Conservation (phyloP, 53 echinoderm and acorn worm genomes). For the Paelopatides confundens region DNA sequence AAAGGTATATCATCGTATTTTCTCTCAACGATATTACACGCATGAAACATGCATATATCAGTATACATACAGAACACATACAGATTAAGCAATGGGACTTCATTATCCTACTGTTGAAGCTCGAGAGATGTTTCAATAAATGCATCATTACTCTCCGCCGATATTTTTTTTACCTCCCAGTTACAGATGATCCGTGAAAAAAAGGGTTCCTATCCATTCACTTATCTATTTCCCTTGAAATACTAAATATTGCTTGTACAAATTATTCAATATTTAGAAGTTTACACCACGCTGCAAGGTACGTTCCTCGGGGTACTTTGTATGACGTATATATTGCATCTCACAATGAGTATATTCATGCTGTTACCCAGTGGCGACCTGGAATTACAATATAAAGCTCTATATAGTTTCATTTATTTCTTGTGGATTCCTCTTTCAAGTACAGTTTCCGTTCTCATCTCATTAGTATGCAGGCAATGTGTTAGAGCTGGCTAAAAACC, state of each 20-base stretch:
- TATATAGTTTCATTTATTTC: background rate
- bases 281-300: conserved; percentile 10
- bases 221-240: background rate
- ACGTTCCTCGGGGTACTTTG: background rate
- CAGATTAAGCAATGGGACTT: too few relatives aligned
- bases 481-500: conserved; percentile 24
- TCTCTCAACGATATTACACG: too few relatives aligned
- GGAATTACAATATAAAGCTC: conserved; percentile 8
- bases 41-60: too few relatives aligned
- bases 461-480: conserved; percentile 40
- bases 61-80: too few relatives aligned
- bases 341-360: conserved; percentile 4
- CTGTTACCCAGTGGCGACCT: conserved; percentile 37
- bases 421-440: conserved; percentile 9
- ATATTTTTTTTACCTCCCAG: background rate
- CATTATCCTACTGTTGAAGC: too few relatives aligned
- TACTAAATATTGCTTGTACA: background rate
- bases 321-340: conserved; percentile 30
- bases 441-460: conserved; percentile 24
- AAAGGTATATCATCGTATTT: too few relatives aligned
- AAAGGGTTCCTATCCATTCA: background rate
- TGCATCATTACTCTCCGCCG: too few relatives aligned
- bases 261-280: conserved; percentile 23
- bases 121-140: too few relatives aligned
- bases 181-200: conserved; percentile 25